Conservation (phyloP, 2,888 invertebrate genomes). For the Pyrrhia umbra region DNA sequence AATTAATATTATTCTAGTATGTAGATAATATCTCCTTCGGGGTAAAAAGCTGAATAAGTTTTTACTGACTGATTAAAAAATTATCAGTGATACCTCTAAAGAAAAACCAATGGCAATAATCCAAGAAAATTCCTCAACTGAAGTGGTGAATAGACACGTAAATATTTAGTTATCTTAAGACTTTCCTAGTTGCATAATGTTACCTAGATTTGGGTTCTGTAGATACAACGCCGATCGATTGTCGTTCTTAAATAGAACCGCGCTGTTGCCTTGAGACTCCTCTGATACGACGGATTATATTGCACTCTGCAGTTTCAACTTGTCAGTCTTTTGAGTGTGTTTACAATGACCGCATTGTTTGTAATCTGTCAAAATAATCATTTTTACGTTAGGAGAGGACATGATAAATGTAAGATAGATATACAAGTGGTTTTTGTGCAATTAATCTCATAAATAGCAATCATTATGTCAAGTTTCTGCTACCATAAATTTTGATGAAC, state of each 20-base stretch:
- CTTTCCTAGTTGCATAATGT: constrained; percentile 22
- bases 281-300: not conserved
- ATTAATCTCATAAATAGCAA: no score
- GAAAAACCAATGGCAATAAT: constrained; percentile 1
- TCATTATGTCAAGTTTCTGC: no score
- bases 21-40: not conserved
- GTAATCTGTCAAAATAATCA: no score
- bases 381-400: no score
- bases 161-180: not conserved
- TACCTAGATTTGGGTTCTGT: constrained; percentile 1
- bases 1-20: not conserved
- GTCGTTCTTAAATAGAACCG: constrained; percentile 24
- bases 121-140: constrained; percentile 5
- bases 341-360: no score
- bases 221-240: constrained; percentile 23
- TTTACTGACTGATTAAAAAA: not conserved
- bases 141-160: constrained; percentile 5
- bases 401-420: no score
- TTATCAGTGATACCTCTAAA: not conserved
- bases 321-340: not conserved
- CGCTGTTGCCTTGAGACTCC: constrained; percentile 18
- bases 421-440: no score
- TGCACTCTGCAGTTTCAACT: not conserved
- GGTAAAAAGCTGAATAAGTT: not conserved
- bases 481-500: no score